A percentile compares a stretch with the other conserved stretches of the same genome.
phyloP scores from a whole-genome alignment of 1,140 invertebrate species.

The Aphaenogaster floridana region DNA sequence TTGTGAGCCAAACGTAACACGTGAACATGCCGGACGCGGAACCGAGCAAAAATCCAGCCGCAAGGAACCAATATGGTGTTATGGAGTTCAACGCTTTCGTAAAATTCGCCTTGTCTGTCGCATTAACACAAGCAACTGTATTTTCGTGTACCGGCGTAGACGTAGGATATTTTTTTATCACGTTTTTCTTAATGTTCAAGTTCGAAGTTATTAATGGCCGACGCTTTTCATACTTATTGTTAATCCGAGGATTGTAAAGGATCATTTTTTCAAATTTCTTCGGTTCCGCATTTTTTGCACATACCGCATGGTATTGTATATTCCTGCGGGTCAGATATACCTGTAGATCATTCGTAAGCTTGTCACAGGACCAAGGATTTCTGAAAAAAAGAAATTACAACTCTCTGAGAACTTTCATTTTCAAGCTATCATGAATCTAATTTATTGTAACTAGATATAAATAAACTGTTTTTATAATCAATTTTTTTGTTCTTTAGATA shows the following conservation, averaged over 20 bases:
- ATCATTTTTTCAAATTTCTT: constrained; percentile 81
- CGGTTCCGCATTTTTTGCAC: constrained; percentile 44
- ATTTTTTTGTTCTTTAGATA: neutral
- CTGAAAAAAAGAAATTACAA: constrained; percentile 66
- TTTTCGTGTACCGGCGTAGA: neutral
- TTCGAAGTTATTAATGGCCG: constrained; percentile 20
- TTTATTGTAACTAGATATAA: neutral
- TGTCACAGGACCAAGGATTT: constrained; percentile 81
- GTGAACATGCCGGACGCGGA: constrained; percentile 74
- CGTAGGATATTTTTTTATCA: neutral
- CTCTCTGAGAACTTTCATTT: neutral
- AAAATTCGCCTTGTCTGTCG: neutral
- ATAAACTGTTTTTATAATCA: neutral
- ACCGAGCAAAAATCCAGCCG: constrained; percentile 79
- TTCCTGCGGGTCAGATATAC: constrained; percentile 61
- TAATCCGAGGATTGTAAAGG: constrained; percentile 25
- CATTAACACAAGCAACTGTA: neutral
- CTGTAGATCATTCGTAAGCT: constrained; percentile 69
- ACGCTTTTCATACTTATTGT: constrained; percentile 27
- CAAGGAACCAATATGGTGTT: constrained; percentile 79
- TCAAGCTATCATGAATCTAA: neutral
- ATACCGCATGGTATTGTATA: constrained; percentile 71
- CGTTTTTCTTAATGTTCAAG: neutral
- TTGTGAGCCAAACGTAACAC: constrained; percentile 80
- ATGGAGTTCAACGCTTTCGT: constrained; percentile 29